Evolutionary conservation across 2,113 vertebrate genomes (phyloP).

Genomic region (Larimichthys polyactis): DNA sequence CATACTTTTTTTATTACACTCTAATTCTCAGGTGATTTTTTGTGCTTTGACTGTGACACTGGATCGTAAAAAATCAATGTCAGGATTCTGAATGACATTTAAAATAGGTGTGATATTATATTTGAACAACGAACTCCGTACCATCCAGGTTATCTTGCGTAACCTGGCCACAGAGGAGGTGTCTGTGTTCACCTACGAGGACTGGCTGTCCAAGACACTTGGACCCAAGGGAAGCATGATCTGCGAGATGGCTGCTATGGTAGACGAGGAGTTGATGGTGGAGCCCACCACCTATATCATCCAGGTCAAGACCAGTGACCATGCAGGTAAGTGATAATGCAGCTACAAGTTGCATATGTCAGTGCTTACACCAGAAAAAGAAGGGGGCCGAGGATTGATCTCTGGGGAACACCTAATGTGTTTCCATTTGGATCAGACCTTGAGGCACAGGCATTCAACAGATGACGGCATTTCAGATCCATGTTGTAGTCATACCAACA

Average conservation of each 20-base stretch:
- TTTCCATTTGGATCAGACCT: neutral
- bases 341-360: too few species aligned
- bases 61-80: neutral
- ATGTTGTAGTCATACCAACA: neutral
- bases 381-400: neutral
- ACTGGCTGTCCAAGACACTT: conserved; percentile 92
- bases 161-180: conserved; percentile 90
- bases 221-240: conserved; percentile 87
- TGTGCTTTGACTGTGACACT: neutral
- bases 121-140: conserved; percentile 12
- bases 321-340: conserved; percentile 83
- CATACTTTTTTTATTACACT: neutral
- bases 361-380: neutral
- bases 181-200: conserved; percentile 90
- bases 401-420: conserved; percentile 8
- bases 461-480: conserved; percentile 4
- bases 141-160: conserved; percentile 87
- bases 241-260: conserved; percentile 92
- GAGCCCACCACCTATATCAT: conserved; percentile 91
- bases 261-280: conserved; percentile 91
- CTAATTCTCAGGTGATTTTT: too few species aligned
- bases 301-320: conserved; percentile 93
- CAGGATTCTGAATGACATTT: neutral
- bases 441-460: neutral
- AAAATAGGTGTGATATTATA: neutral